Base-by-base conservation (phyloP, 92 coral and sea anemone genomes). In the Palythoa caribaeorum region DNA sequence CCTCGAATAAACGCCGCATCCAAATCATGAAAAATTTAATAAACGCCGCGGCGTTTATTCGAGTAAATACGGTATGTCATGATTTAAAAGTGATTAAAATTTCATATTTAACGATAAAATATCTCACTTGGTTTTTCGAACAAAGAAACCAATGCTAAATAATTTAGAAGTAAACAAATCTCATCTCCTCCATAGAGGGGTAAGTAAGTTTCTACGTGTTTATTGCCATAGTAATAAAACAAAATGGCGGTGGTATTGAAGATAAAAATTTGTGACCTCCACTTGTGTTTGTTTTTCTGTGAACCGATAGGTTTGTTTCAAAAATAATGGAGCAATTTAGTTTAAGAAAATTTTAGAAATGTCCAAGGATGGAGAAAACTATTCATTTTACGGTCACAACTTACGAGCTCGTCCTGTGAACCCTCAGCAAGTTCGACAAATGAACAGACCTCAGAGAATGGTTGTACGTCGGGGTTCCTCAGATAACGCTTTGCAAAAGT, bases 381-480 rank as follows among this genome's bases (percentile, higher is more conserved):
- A 93, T 89, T 94, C 98, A 11, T 94, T 94, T 87, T 94, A 84
- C 48, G 88, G 88, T 66, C 96, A 93, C 63, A 93, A 93, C 44
- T 92, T 93, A 6, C 93, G 83, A 76, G 83, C 88, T 14, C 78
- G 88, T 73, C 81, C 92, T 37, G 73, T 90, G 37, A 86, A 44
- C 47, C 86, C 74, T 9, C 92, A 19, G 77, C 89, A 13, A 73
- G 76, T 63, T 85, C 87, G 87, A 53, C 87, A 59, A 77, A 89
- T 12, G 63, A 91, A 55, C 84, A 69, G 48, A 28, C 84, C 71
- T 28, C 85, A 63, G 77, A 87, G 86, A 83, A 84, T 70, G 48
- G 84, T 76, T 7, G 38, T 77, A 72, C 80, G 85, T 37, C 77
- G 57, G 38, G 71, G 78, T 36, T 91, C 94, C 1, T 93, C 96